Base-by-base conservation (phyloP, 2,888 invertebrate species). In the Phalera bucephala region DNA sequence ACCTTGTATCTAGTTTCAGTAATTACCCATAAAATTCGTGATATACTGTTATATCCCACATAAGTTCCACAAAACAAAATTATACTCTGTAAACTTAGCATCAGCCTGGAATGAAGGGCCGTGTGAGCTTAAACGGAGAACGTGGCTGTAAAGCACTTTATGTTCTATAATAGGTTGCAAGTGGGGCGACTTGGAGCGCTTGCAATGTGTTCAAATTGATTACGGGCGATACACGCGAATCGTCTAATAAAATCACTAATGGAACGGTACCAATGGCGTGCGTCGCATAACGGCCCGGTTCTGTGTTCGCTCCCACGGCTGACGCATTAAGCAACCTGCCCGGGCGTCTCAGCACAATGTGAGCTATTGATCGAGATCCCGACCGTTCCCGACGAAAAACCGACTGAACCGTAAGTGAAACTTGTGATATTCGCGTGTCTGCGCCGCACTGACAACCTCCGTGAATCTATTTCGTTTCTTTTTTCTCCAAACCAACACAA, bases 161-260 rank as follows among this genome's bases (percentile, higher is more conserved):
- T 77, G 74, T 66, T 62, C 67, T 67, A 70, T 79, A 77, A 80
- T 78, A 72, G 64, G 70, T 67, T 70, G 67, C 66, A 81, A 82
- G 78, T 80, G 71, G 79, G 75, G 72, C 81, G 72, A 72, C 70
- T 63, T 72, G 68, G 72, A 76, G 61, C 72, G 78, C 66, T 60
- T 58, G 72, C 72, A 71, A 68, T 54, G 57, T 57, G 54, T 46
- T 59, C 69, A 78, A 86, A 88, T 87, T 83, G 85, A 86, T 88
- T 82, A 80, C 77, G 71, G 64, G 71, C 77, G 71, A 81, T 83
- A 84, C 83, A 86, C 79, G 84, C 79, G 83, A 85, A 79, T 82
- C 77, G 78, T 85, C 80, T 86, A 83, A 88, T 87, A 87, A 86
- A 86, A 87, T 89, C 83, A 72, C 77, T 80, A 84, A 82, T 82